A percentile compares a stretch with the other conserved stretches of the same genome.
These are phyloP conservation scores for Agraylea sexmaculata DNA, from an alignment of 1,140 invertebrate genomes.

Conservation along the genomic window DNA sequence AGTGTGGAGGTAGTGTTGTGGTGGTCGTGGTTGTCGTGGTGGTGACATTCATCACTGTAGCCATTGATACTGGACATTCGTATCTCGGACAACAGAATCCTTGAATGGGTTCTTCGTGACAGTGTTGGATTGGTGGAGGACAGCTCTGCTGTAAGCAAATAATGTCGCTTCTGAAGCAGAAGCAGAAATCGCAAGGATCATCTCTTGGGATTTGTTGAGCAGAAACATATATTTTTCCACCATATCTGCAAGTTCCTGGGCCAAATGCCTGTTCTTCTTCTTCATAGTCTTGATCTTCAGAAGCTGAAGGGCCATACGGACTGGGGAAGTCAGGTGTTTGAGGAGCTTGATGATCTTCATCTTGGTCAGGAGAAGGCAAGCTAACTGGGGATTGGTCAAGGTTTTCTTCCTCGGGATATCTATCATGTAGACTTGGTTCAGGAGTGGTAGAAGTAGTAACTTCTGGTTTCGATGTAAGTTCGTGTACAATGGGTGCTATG, in stretches of 20 bases:
- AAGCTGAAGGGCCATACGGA: constrained; percentile 29
- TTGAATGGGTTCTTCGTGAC: constrained; percentile 79
- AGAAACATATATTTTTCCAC: constrained; percentile 83
- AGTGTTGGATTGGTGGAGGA: constrained; percentile 81
- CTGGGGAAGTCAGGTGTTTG: constrained; percentile 29
- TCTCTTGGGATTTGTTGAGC: constrained; percentile 89
- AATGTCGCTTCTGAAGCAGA: constrained; percentile 92
- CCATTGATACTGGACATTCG: constrained; percentile 82
- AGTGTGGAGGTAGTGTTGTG: constrained; percentile 73
- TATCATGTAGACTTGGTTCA: constrained; percentile 6
- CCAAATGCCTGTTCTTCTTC: constrained; percentile 66
- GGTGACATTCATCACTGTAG: constrained; percentile 61
- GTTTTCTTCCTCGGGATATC: constrained; percentile 15
- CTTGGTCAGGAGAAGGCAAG: constrained; percentile 26
- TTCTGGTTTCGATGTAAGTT: constrained; percentile 12
- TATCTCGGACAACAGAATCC: constrained; percentile 92
- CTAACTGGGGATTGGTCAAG: constrained; percentile 27
- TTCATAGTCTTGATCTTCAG: constrained; percentile 47
- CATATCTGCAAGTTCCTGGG: constrained; percentile 80
- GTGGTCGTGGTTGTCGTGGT: constrained; percentile 76
- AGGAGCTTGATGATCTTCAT: constrained; percentile 26
- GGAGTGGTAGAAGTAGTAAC: constrained; percentile 15
- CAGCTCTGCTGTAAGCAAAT: constrained; percentile 92
- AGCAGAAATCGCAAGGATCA: constrained; percentile 92
- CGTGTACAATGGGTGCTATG: not conserved